phyloP scores from a whole-genome alignment of 2,797 vertebrate species.

The Enteromius viviparus region DNA sequence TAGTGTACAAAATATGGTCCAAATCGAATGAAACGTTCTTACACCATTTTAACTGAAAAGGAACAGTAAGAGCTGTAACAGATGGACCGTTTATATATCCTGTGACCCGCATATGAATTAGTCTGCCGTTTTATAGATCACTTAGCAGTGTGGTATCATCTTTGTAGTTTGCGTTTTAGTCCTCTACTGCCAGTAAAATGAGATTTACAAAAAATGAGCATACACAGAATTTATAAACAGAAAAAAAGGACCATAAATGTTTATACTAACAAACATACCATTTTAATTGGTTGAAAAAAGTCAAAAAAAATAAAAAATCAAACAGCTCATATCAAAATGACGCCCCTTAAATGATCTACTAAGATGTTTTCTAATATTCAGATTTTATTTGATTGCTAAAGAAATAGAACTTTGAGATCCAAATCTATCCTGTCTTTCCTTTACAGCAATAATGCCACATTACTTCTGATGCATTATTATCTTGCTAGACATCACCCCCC shows the following conservation, averaged over 20 bases:
- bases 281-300: neutral
- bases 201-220: neutral
- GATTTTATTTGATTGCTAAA: neutral
- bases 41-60: conserved; percentile 26
- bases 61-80: conserved; percentile 7
- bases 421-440: neutral
- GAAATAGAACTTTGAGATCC: neutral
- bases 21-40: conserved; percentile 3
- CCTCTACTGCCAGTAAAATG: neutral
- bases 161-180: neutral
- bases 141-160: neutral
- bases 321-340: neutral
- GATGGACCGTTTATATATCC: neutral
- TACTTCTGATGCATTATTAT: conserved; percentile 11
- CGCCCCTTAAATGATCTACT: neutral
- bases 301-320: neutral
- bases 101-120: neutral
- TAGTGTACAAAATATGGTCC: conserved; percentile 42
- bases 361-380: neutral
- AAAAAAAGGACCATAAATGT: neutral
- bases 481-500: conserved; percentile 49
- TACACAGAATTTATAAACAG: neutral
- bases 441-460: neutral
- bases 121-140: conserved; percentile 42
- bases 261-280: neutral